phyloP scores from a whole-genome alignment of 2,888 invertebrate genomes.

The Volucella inflata region DNA sequence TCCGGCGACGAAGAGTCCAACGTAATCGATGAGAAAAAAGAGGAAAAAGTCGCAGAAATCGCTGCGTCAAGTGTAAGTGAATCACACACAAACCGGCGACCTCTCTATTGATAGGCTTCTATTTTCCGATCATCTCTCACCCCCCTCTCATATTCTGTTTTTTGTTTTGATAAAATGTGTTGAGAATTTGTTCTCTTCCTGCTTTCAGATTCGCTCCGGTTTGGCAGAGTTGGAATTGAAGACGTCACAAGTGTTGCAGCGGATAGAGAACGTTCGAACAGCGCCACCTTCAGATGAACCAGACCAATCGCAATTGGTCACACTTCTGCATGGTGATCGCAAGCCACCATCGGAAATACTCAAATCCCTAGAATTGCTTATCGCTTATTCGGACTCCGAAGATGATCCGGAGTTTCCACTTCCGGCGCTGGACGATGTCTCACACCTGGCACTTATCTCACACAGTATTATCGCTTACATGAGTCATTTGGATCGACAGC shows the following conservation, averaged over 20 bases:
- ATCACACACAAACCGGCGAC: slow-evolving; percentile 57
- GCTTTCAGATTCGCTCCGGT: slow-evolving; percentile 86
- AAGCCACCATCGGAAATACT: slow-evolving; percentile 85
- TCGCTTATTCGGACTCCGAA: slow-evolving; percentile 86
- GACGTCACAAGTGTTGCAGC: slow-evolving; percentile 89
- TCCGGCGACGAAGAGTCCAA: slow-evolving; percentile 78
- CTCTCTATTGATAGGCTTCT: too few relatives aligned
- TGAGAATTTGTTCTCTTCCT: neutral
- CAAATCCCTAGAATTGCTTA: slow-evolving; percentile 86
- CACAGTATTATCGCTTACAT: slow-evolving; percentile 95
- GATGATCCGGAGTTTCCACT: slow-evolving; percentile 86
- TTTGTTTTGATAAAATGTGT: neutral
- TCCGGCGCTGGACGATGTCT: slow-evolving; percentile 87
- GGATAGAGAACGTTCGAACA: slow-evolving; percentile 86
- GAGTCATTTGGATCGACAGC: slow-evolving; percentile 91
- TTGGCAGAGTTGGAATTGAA: slow-evolving; percentile 88
- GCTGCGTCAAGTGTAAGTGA: slow-evolving; percentile 83
- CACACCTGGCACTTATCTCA: slow-evolving; percentile 89
- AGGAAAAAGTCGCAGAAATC: slow-evolving; percentile 81
- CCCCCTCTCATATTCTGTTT: too few relatives aligned
- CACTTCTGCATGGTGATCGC: slow-evolving; percentile 85
- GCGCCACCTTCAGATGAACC: slow-evolving; percentile 76
- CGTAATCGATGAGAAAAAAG: slow-evolving; percentile 77
- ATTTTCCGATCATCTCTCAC: neutral
- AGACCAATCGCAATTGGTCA: slow-evolving; percentile 66